Conservation (phyloP, 2,113 vertebrate genomes). For the Psilopogon haemacephalus region DNA sequence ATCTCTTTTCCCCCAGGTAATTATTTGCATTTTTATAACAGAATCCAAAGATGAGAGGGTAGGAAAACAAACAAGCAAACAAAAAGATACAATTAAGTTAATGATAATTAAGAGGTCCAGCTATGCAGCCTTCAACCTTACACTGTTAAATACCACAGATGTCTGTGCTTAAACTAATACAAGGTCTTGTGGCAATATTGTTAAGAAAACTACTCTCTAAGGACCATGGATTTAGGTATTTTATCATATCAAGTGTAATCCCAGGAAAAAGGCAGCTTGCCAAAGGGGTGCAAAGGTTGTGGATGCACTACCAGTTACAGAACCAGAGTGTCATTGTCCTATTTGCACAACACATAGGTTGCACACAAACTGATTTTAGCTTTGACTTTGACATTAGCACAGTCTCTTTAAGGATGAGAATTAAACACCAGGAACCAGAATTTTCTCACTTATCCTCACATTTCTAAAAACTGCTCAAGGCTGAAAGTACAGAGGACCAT, state of each 20-base stretch:
- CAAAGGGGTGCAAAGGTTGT: background rate
- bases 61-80: background rate
- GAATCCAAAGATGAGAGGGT: background rate
- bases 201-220: background rate
- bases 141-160: background rate
- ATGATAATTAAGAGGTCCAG: background rate
- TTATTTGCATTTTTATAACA: background rate
- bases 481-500: background rate
- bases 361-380: background rate
- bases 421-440: background rate
- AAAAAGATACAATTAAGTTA: background rate
- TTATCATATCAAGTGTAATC: background rate
- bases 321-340: background rate
- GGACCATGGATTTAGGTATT: background rate
- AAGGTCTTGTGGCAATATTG: background rate
- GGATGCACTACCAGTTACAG: background rate
- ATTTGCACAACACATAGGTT: accelerated
- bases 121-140: background rate
- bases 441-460: background rate
- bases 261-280: background rate
- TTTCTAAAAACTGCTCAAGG: background rate
- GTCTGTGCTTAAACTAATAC: accelerated
- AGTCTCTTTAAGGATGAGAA: background rate
- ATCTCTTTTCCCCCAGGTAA: background rate
- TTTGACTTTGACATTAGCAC: background rate